Evolutionary conservation across 2,797 vertebrate genomes (phyloP).

Genomic region (Gymnothorax javanicus): DNA sequence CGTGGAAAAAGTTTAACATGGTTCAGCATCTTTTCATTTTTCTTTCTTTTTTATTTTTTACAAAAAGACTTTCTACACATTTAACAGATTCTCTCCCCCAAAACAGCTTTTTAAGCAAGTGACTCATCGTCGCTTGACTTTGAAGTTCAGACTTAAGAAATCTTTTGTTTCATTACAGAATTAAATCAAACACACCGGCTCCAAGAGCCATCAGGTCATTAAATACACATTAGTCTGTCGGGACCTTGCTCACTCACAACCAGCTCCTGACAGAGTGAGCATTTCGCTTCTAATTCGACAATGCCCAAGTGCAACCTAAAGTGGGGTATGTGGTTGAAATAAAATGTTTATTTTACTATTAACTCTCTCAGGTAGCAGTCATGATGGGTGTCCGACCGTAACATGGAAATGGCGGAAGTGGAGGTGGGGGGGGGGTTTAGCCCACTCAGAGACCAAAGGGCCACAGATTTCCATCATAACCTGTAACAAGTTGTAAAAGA

Average conservation of each 20-base stretch:
- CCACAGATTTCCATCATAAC: no score
- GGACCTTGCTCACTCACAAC: conserved; percentile 95
- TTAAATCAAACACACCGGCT: conserved; percentile 99
- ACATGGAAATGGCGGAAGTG: no score
- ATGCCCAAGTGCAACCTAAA: conserved; percentile 88
- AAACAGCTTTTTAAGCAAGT: conserved; percentile 21
- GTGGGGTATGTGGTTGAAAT: conserved; percentile 58
- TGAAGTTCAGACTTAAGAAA: conserved; percentile 84
- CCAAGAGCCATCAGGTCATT: conserved; percentile 97
- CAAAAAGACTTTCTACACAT: conserved; percentile 26
- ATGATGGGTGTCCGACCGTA: no score
- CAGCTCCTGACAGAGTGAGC: conserved; percentile 91
- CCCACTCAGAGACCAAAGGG: no score
- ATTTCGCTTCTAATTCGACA: conserved; percentile 96
- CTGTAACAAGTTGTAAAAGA: no score
- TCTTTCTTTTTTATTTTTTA: conserved; percentile 20
- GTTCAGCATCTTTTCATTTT: conserved; percentile 41
- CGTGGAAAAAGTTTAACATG: conserved; percentile 36
- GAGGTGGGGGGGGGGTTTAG: conserved; percentile 34
- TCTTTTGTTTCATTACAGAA: conserved; percentile 95
- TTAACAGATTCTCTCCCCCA: conserved; percentile 23
- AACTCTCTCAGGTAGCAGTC: no score
- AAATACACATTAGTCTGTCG: conserved; percentile 99
- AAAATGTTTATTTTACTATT: no score
- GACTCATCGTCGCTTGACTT: conserved; percentile 32